Base-by-base conservation (phyloP, 2,797 vertebrate species). In the Adrianichthys oophorus region DNA sequence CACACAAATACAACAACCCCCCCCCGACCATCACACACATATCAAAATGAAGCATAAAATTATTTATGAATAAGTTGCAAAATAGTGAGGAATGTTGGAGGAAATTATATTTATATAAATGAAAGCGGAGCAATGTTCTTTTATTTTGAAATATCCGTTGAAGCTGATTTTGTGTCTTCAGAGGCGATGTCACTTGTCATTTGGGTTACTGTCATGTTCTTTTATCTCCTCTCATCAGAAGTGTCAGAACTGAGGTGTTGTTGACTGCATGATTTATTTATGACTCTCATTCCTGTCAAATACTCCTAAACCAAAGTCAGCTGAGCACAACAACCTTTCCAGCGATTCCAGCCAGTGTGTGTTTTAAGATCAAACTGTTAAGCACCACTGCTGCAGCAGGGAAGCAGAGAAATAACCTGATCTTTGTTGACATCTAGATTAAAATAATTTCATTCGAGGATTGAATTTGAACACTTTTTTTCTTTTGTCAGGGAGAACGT, bases 401-500 rank as follows among this genome's bases (percentile, higher is more conserved):
- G 12, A 14, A 49, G 14, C 5, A 1, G 5, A 7, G 64, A n/a
- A 23, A 26, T 44, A 23, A 14, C 1, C 45, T 44, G 43, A 58
- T 51, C 14, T 53, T n/a, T 61, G 7, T 45, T 57, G 48, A 59
- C 16, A 45, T 4, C n/a, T 52, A 15, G 4, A 52, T 10, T 24
- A 1, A 65, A 62, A 55, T 47, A 24, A 55, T 57, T 1, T 6
- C 7, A 1, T 57, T 44, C 14, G 5, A 10, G 47, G 49, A 58
- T 5, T 43, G 1, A 0, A 52, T 50, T 51, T 26, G 1, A 56
- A 54, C 48, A 15, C 5, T 1, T 4, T 54, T 56, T 32, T 29
- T 13, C 14, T 50, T 71, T 14, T 70, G 60, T 62, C 80, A 97
- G 95, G 95, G 95, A 12, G 92, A 93, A 44, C 87, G 62, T 1